Percentiles rank a stretch among this genome's conserved stretches.
Evolutionary conservation across 2,797 vertebrate genomes (phyloP).

Genomic region (Chelon labrosus): DNA sequence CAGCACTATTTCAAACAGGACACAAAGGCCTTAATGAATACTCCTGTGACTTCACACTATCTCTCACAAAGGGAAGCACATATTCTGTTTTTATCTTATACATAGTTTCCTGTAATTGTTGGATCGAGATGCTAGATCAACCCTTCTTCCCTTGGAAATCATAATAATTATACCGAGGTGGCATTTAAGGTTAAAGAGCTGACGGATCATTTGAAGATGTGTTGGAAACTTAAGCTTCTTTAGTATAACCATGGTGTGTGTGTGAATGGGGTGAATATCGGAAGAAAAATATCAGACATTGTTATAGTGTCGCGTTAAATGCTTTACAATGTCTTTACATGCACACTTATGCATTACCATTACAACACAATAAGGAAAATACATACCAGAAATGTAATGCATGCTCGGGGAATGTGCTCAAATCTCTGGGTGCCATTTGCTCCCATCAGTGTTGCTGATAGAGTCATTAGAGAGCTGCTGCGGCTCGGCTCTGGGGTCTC

Average conservation of each 20-base stretch:
- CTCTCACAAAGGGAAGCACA: conserved; percentile 75
- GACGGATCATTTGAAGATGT: conserved; percentile 47
- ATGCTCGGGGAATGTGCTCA: conserved; percentile 86
- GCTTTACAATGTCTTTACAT: conserved; percentile 52
- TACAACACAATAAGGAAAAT: conserved; percentile 67
- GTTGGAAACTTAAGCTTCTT: conserved; percentile 31
- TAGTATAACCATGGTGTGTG: neutral
- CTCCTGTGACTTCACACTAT: conserved; percentile 82
- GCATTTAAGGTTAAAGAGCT: conserved; percentile 59
- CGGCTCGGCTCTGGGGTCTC: conserved; percentile 81
- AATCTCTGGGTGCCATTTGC: conserved; percentile 91
- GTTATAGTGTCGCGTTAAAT: conserved; percentile 30
- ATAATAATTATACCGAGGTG: conserved; percentile 62
- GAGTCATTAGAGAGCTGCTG: conserved; percentile 88
- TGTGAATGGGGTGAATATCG: conserved; percentile 1
- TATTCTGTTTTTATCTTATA: conserved; percentile 78
- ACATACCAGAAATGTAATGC: conserved; percentile 85
- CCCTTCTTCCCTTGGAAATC: conserved; percentile 58
- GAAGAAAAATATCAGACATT: conserved; percentile 10
- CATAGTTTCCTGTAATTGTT: conserved; percentile 81
- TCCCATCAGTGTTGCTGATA: conserved; percentile 90
- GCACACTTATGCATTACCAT: conserved; percentile 51
- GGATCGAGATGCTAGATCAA: conserved; percentile 71
- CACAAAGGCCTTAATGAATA: conserved; percentile 86
- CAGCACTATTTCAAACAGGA: conserved; percentile 82